Base-by-base conservation (phyloP, 2,888 invertebrate genomes). In the Sphecodes monilicornis region DNA sequence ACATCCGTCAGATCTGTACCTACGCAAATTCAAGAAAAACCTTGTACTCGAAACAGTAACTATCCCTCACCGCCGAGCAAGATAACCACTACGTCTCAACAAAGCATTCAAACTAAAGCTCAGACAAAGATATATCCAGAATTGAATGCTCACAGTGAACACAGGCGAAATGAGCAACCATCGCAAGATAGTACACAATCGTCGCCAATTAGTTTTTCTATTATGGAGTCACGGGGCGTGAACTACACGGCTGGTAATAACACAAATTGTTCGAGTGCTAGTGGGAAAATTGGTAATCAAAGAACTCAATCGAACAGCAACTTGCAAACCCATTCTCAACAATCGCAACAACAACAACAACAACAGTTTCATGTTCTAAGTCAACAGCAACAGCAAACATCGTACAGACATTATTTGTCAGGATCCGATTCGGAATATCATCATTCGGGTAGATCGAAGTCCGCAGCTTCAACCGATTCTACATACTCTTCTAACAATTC, bases 81-180 rank as follows among this genome's bases (percentile, higher is more conserved):
- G 87, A 64, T 88, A 6, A 77, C 89, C 18, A 73, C 91, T 8
- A 64, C 88, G 1, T 57, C 90, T 41, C 92, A 91, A 41, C 93
- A 92, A 68, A 86, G 85, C 29, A 96, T 97, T 90, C 97, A 97
- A 95, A 97, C 97, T 85, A 97, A 97, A 95, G 97, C 97, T 88
- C 97, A 97, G 95, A 96, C 97, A 90, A 97, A 97, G 95, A 96
- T 97, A 91, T 97, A 97, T 94, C 97, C 97, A 78, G 97, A 97
- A 92, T 91, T 97, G 89, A 90, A 90, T 11, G 94, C 88, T 76
- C 95, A 95, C 73, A 91, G 91, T 6, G 95, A 95, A 41, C 92
- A 94, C 26, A 90, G 93, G 81, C 91, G 94, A 84, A 89, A 91
- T 22, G 92, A 96, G 94, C 93, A 96, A 95, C 94, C 95, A 94